Conservation (phyloP, 2,113 vertebrate species). For the Sus scrofa region DNA sequence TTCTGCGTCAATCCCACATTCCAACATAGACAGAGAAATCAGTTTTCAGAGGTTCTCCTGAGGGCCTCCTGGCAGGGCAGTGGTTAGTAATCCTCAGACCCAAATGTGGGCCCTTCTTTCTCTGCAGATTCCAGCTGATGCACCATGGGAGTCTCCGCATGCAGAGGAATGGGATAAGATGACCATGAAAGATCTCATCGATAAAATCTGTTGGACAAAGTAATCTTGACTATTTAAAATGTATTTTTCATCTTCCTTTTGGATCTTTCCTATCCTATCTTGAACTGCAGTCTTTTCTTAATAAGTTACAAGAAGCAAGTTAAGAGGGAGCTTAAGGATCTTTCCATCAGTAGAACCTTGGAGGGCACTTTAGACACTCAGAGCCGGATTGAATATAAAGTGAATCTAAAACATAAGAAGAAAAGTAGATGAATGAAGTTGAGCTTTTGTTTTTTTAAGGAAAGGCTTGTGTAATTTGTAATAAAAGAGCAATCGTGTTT, state of each 20-base stretch:
- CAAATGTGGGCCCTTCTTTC: constrained; percentile 52
- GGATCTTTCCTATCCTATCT: constrained; percentile 17
- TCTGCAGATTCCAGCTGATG: constrained; percentile 89
- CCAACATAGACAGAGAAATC: not conserved
- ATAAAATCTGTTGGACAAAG: constrained; percentile 92
- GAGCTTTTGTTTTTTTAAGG: constrained; percentile 15
- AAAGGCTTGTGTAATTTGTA: not conserved
- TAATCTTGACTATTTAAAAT: constrained; percentile 74
- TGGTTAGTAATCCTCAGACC: not conserved
- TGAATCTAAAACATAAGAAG: constrained; percentile 37
- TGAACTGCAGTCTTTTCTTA: constrained; percentile 31
- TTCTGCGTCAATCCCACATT: not conserved
- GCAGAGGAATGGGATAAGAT: constrained; percentile 91
- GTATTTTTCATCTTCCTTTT: constrained; percentile 18
- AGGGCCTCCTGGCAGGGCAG: not conserved
- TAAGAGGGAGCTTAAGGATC: constrained; percentile 1
- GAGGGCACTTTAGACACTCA: constrained; percentile 12
- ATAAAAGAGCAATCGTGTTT: constrained; percentile 55
- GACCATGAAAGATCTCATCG: constrained; percentile 90
- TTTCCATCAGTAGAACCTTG: not conserved
- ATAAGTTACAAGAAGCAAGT: constrained; percentile 17
- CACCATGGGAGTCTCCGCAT: constrained; percentile 89
- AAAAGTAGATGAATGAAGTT: not conserved
- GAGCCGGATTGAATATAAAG: constrained; percentile 31
- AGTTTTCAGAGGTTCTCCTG: constrained; percentile 34